Conservation (phyloP, 2,888 invertebrate genomes). For the Limnephilus lunatus region DNA sequence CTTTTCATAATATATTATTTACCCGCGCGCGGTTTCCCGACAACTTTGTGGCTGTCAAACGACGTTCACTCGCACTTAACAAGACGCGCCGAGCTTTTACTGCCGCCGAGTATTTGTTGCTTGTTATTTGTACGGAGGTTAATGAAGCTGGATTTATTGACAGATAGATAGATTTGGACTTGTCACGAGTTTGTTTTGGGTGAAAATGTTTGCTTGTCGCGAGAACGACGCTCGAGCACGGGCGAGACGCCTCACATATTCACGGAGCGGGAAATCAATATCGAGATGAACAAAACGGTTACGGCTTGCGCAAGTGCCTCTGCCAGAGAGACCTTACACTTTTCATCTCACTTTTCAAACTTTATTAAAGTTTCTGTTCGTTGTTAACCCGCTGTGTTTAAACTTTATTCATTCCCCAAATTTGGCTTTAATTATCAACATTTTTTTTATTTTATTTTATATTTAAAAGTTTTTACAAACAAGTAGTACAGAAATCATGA, state of each 20-base stretch:
- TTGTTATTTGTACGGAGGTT: conserved; percentile 8
- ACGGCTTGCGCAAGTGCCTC: conserved; percentile 19
- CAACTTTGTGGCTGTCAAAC: conserved; percentile 40
- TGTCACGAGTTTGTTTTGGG: conserved; percentile 31
- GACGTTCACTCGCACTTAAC: conserved; percentile 21
- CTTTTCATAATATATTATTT: conserved; percentile 2
- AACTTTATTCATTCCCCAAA: too few species aligned
- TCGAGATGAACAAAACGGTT: conserved; percentile 35
- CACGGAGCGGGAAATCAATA: conserved; percentile 40
- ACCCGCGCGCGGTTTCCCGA: conserved; percentile 12
- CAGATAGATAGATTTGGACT: conserved; percentile 39
- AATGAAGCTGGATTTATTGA: conserved; percentile 51
- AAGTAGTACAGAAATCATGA: too few species aligned
- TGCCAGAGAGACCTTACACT: background rate
- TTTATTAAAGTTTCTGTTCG: background rate
- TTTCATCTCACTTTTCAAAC: background rate
- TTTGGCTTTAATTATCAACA: too few species aligned
- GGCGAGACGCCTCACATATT: background rate
- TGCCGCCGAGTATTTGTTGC: conserved; percentile 16
- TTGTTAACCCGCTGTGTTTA: background rate
- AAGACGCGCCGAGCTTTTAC: conserved; percentile 35
- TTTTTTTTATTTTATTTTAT: too few species aligned
- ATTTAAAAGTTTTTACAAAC: too few species aligned
- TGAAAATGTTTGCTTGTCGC: conserved; percentile 39
- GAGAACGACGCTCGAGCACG: conserved; percentile 22